Conservation (phyloP, 2,797 vertebrate genomes). For the Masticophis lateralis region DNA sequence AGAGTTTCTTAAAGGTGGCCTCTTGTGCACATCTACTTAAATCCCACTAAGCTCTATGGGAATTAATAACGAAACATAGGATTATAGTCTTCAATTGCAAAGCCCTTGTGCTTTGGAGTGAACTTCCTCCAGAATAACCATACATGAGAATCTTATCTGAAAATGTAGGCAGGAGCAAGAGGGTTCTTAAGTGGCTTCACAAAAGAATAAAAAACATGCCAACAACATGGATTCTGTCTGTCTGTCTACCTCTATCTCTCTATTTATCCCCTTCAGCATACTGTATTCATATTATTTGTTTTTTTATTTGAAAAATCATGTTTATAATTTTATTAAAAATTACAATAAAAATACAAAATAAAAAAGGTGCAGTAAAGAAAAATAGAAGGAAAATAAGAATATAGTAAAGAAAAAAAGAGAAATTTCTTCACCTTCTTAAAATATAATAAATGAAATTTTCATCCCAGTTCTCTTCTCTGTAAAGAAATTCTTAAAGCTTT, state of each 20-base stretch:
- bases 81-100: neutral
- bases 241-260: neutral
- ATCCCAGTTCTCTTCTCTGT: neutral
- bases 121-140: neutral
- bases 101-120: neutral
- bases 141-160: neutral
- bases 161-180: neutral
- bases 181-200: neutral
- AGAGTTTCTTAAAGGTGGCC: neutral
- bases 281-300: neutral
- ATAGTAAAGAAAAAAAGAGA: neutral
- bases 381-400: neutral
- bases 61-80: neutral
- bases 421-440: neutral
- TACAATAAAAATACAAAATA: neutral
- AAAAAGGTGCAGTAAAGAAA: neutral
- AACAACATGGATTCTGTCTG: neutral
- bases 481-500: neutral
- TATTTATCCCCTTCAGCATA: neutral
- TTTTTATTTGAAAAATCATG: neutral
- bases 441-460: neutral
- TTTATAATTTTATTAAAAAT: neutral
- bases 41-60: neutral
- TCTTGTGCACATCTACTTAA: neutral
- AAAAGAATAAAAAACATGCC: neutral